Evolutionary conservation across 2,888 invertebrate species (phyloP), one percentile per base, ranked within the genome.

Genomic region (Belgica antarctica): DNA sequence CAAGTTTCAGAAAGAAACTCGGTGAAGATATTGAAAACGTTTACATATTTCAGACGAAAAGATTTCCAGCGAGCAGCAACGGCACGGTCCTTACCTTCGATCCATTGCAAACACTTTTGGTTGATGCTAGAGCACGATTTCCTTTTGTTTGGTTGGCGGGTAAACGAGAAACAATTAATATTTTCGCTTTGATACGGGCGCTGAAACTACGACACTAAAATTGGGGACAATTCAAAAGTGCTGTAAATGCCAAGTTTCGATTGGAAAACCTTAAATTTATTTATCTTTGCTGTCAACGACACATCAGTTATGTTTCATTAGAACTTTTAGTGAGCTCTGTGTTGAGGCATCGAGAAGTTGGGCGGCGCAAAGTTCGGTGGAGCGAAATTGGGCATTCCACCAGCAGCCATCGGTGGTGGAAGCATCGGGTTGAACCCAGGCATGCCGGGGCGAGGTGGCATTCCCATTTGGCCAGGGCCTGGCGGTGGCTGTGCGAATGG

Each of bases 401-500:
- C 25, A 8, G 59, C 59, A 1, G 12, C 15, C 2, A 27, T 25
- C 25, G 59, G 59, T 25, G 59, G 59, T 22, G 12, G 41, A 7
- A 59, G 15, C 59, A 59, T 59, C 5, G 59, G 59, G 27, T 59
- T 59, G 12, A 59, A 59, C 12, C 59, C 59, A 4, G 17, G 57
- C 57, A 57, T 57, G 3, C 57, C 57, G 10, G 57, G 52, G 10
- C 41, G 52, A 17, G 52, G 52, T 17, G 52, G 52, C 19, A 52
- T 17, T 52, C 52, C 52, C 3, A 52, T 5, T 5, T 5, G 34
- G 5, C 34, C 34, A 8, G 34, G 7, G 74, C 86, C 88, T 1
- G 82, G 83, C n/a, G 79, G 80, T 2, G 82, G 84, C 22, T 76
- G 77, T 1, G 90, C 90, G 76, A 94, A 95, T 62, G 94, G 95